Percentiles rank a stretch among this genome's conserved stretches.
These are phyloP conservation scores for Rhinogobio ventralis DNA, from an alignment of 2,797 vertebrate species.

Conservation along the genomic window DNA sequence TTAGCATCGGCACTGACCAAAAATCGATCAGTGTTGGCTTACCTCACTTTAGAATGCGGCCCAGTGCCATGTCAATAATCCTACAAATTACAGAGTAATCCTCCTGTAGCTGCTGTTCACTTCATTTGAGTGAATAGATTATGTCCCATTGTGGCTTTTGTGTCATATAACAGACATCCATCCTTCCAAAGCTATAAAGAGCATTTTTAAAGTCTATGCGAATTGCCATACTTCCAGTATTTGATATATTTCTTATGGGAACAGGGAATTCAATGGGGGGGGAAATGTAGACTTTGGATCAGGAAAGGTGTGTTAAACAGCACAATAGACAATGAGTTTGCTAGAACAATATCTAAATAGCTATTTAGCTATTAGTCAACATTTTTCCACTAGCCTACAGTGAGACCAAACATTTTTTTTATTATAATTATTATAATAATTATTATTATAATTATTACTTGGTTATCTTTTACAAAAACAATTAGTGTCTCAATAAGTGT, in stretches of 20 bases:
- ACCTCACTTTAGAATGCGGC: constrained; percentile 40
- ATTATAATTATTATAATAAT: too few relatives aligned
- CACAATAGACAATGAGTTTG: not conserved
- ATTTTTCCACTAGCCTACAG: not conserved
- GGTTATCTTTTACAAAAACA: not conserved
- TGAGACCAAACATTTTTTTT: too few relatives aligned
- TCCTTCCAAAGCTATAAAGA: constrained; percentile 13
- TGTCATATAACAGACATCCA: constrained; percentile 21
- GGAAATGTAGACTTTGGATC: not conserved
- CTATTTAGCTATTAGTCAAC: not conserved
- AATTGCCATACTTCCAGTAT: not conserved
- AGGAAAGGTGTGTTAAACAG: not conserved
- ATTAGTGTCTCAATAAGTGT: not conserved
- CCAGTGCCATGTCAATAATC: constrained; percentile 39
- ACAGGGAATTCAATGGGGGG: not conserved
- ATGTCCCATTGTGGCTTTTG: constrained; percentile 38
- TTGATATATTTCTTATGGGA: not conserved
- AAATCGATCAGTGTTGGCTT: constrained; percentile 56
- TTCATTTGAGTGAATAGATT: constrained; percentile 51
- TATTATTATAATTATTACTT: not conserved
- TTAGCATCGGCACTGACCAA: constrained; percentile 54
- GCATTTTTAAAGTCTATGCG: not conserved
- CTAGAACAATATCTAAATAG: constrained; percentile 1
- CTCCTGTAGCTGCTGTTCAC: constrained; percentile 43
- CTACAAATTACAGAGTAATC: constrained; percentile 55